These are phyloP conservation scores for Tetramorium bicarinatum DNA, from an alignment of 2,888 invertebrate species.

Conservation along the genomic window DNA sequence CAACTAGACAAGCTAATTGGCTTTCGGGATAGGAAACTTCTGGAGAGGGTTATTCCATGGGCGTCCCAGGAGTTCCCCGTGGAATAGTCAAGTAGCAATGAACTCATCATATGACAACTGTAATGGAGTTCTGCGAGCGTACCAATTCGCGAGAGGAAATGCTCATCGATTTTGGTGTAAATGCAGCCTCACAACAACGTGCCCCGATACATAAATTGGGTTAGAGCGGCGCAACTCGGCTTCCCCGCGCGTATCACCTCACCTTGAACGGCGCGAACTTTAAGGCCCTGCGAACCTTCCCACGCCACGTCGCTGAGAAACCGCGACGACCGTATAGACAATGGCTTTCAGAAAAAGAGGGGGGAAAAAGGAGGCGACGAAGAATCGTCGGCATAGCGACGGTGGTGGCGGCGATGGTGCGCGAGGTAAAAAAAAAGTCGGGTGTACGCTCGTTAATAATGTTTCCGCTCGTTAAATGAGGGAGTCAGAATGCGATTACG, in stretches of 20 bases:
- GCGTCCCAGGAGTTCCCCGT: background rate
- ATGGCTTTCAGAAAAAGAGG: slow-evolving; percentile 76
- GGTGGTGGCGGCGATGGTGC: slow-evolving; percentile 34
- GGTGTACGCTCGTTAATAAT: slow-evolving; percentile 81
- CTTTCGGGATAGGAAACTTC: background rate
- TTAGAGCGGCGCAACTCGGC: slow-evolving; percentile 74
- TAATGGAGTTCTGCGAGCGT: background rate
- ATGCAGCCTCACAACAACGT: slow-evolving; percentile 11
- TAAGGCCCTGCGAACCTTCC: slow-evolving; percentile 85
- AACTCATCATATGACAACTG: slow-evolving; percentile 24
- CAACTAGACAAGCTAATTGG: slow-evolving; percentile 14
- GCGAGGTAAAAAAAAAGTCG: slow-evolving; percentile 61
- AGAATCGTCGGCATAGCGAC: slow-evolving; percentile 46
- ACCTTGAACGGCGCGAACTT: slow-evolving; percentile 80
- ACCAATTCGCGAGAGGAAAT: slow-evolving; percentile 15
- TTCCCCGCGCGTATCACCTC: slow-evolving; percentile 49
- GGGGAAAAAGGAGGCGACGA: slow-evolving; percentile 58
- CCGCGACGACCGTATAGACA: slow-evolving; percentile 82
- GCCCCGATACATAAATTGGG: slow-evolving; percentile 75
- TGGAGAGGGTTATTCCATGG: background rate
- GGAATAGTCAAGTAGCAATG: background rate
- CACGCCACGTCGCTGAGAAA: slow-evolving; percentile 84
- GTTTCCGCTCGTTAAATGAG: slow-evolving; percentile 83
- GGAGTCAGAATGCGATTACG: slow-evolving; percentile 71
- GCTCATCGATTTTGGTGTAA: slow-evolving; percentile 21